Evolutionary conservation across 2,113 vertebrate genomes (phyloP), one percentile per base, ranked within the genome.

Genomic region (Oreochromis niloticus): DNA sequence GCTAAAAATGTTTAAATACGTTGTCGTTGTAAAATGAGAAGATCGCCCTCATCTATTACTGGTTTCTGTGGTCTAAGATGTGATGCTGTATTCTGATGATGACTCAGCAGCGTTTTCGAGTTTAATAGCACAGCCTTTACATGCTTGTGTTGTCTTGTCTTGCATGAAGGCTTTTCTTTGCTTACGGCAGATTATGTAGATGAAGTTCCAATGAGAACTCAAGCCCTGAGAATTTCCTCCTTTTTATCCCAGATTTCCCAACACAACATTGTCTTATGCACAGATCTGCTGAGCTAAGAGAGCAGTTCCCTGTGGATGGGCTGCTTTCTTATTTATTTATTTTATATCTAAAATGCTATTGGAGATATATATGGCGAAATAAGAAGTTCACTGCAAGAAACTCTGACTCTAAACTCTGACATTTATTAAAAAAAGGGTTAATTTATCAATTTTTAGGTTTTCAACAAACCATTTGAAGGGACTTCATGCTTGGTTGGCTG

Each of bases 101-200:
- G 92, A 95, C 43, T 95, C 93, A 94, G 92, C 85, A 79, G 54
- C 19, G 9, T 80, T 82, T 10, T 30, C 30, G 12, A 46, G 5
- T 88, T 91, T 81, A 52, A 81, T 80, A 59, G 80, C 75, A 4
- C 81, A 27, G 63, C 46, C 43, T 90, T 57, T 82, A 34, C 82
- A 61, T 88, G 55, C 89, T 85, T 86, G 89, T 78, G 59, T 94
- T 88, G 84, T 94, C 89, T 86, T 61, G 87, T 92, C 86, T 85
- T 68, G 85, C 83, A 63, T 16, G n/a, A 78, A 22, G 16, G 43
- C 89, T 92, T 90, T 80, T 63, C 52, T 83, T 54, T 81, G 85
- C 83, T 93, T 93, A 80, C 55, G 39, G 75, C 87, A 80, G 90
- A 85, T 93, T 92, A 89, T 88, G 86, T 22, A 93, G 85, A 93